Evolutionary conservation across 2,113 vertebrate genomes (phyloP).

Genomic region (Phaethon lepturus): DNA sequence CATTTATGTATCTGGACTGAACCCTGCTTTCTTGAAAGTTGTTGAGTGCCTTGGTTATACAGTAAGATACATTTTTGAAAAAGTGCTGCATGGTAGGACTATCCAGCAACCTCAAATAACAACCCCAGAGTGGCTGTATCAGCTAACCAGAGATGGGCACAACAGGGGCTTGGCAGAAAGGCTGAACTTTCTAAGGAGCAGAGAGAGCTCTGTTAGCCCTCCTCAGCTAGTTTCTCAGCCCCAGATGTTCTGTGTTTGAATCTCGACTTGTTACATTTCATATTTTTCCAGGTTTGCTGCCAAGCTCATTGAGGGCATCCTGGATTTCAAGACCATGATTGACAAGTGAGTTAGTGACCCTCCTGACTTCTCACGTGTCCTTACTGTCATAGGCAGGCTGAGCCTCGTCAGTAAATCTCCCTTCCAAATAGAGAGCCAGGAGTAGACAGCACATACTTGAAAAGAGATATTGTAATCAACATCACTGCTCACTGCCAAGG

Average conservation of each 20-base stretch:
- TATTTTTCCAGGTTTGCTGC: slow-evolving; percentile 88
- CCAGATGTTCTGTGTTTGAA: background rate
- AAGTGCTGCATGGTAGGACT: background rate
- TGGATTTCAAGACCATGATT: slow-evolving; percentile 95
- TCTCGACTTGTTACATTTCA: background rate
- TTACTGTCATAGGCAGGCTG: background rate
- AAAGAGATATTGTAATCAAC: background rate
- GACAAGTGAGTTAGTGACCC: slow-evolving; percentile 86
- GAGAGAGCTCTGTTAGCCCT: background rate
- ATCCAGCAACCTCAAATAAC: background rate
- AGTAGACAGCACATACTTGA: background rate
- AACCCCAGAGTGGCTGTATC: background rate
- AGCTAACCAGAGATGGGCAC: background rate
- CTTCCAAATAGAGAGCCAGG: background rate
- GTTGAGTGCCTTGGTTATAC: background rate
- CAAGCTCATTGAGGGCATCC: slow-evolving; percentile 91
- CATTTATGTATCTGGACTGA: background rate
- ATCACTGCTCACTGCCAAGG: background rate
- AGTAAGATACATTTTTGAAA: background rate
- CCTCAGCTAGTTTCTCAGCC: background rate
- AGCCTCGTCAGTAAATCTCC: background rate
- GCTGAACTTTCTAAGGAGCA: background rate
- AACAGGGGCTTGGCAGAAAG: background rate
- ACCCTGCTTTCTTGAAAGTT: background rate
- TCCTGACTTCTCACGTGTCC: background rate